Conservation (phyloP, 2,113 vertebrate genomes). For the Capreolus pygargus region DNA sequence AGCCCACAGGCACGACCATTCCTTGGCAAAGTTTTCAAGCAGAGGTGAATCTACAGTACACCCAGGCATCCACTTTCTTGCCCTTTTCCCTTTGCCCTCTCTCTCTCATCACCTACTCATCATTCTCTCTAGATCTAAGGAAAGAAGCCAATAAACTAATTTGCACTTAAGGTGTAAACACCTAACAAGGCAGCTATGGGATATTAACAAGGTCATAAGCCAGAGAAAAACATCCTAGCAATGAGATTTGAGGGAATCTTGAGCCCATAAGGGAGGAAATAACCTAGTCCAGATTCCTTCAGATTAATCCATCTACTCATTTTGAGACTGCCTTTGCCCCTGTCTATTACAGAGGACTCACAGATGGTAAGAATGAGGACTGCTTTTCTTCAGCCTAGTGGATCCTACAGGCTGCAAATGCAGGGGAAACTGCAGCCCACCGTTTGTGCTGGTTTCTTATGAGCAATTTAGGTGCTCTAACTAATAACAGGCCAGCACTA, state of each 20-base stretch:
- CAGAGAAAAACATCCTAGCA: conserved; percentile 40
- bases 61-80: not conserved
- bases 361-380: not conserved
- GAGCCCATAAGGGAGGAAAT: conserved; percentile 19
- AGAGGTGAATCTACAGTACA: not conserved
- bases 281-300: not conserved
- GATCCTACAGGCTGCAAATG: not conserved
- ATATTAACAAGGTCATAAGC: conserved; percentile 48
- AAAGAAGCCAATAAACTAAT: conserved; percentile 69
- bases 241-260: conserved; percentile 27
- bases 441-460: not conserved
- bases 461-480: not conserved
- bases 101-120: not conserved
- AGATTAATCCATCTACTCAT: not conserved
- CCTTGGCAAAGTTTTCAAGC: not conserved
- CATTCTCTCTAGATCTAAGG: conserved; percentile 23
- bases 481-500: not conserved
- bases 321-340: not conserved
- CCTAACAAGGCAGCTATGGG: conserved; percentile 40
- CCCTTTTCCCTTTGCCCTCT: not conserved
- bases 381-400: not conserved
- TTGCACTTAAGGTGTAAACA: conserved; percentile 65
- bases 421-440: not conserved
- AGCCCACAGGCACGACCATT: not conserved
- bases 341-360: not conserved